Evolutionary conservation across 2,797 vertebrate species (phyloP).

Genomic region (Megalops cyprinoides): DNA sequence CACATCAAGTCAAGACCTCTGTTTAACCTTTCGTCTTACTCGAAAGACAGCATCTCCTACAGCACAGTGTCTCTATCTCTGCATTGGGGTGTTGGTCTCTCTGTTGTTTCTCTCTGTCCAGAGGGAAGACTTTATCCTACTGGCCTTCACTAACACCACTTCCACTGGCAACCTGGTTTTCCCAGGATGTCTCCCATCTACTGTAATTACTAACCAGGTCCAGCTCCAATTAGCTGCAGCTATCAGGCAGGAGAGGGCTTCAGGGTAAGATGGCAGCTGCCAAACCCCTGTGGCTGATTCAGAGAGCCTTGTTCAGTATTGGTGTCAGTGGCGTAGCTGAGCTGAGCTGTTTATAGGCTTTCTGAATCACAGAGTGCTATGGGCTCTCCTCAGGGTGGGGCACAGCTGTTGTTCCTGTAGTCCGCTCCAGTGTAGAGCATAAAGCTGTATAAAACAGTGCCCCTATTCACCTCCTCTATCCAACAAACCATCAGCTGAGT

Average conservation of each 20-base stretch:
- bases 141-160: no score
- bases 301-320: no score
- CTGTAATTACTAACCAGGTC: no score
- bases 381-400: background rate
- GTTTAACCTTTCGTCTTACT: no score
- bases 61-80: no score
- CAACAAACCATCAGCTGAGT: background rate
- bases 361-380: background rate
- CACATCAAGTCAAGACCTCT: no score
- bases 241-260: background rate
- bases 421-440: background rate
- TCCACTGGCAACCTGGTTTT: no score
- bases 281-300: background rate
- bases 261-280: background rate
- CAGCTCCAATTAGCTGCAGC: background rate
- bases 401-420: background rate
- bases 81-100: no score
- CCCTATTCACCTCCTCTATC: background rate
- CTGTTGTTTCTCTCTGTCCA: no score
- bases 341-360: conserved; percentile 12
- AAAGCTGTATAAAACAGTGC: background rate
- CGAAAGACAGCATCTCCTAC: no score
- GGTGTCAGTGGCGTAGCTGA: background rate
- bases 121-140: no score
- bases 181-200: no score